Evolutionary conservation across 1,140 invertebrate species (phyloP), one percentile per base, ranked within the genome.

Genomic region (Cecropterus lyciades): DNA sequence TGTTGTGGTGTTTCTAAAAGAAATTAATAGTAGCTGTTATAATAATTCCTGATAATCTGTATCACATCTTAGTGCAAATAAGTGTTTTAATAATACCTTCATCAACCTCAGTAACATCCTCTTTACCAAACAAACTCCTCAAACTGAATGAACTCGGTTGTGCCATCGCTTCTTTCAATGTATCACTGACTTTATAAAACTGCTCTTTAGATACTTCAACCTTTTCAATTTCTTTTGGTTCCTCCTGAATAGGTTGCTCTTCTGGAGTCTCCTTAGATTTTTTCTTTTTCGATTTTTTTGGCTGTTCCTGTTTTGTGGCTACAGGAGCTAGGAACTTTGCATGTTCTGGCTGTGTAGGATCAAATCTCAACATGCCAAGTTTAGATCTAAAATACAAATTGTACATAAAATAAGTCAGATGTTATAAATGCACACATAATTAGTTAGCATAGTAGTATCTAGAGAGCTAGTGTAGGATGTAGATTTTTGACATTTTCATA

Each of bases 151-250:
- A 73, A 66, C 79, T 89, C 42, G 91, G 89, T 65, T 93, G 84
- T 53, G 87, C 86, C 30, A 95, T 91, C 42, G 90, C 85, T 63
- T 93, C 88, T 69, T 93, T 93, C 13, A 95, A 84, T 43, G 92
- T 88, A 11, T 95, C 93, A 60, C 93, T 93, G n/a, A 95, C 92
- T 82, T 93, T 91, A 83, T 94, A 95, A 89, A 95, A 95, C 45
- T 94, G 82, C 73, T 95, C 94, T 75, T 94, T 93, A 6, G 94
- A 94, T n/a, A 94, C 93, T 87, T 93, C 87, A n/a, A 81, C 64
- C 55, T 88, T 87, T 70, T 79, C 72, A n/a, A 82, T 67, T 63
- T 78, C 80, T 57, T 75, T 69, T 5, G 67, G 66, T 69, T 86
- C 73, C 20, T 73, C 67, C 51, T 69, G 20, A 20, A 71, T 9